Evolutionary conservation across 2,113 vertebrate genomes (phyloP).

Genomic region (Xerus inauris): DNA sequence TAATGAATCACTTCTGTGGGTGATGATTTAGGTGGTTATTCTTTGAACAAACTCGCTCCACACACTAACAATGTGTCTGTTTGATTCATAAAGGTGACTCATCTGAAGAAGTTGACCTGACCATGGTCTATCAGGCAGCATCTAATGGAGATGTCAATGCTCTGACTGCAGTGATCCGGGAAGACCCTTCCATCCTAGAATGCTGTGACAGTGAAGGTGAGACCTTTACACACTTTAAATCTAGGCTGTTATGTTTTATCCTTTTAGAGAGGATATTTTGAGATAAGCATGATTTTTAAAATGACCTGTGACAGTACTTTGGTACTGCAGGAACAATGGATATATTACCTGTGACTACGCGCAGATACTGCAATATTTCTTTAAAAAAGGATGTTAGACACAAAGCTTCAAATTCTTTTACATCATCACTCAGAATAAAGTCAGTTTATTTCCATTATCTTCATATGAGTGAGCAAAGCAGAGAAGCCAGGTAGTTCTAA

Average conservation of each 20-base stretch:
- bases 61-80: not conserved
- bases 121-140: constrained; percentile 92
- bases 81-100: constrained; percentile 86
- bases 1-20: constrained; percentile 56
- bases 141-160: constrained; percentile 92
- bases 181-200: constrained; percentile 94
- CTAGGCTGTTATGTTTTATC: not conserved
- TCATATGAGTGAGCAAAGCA: not conserved
- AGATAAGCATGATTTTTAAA: not conserved
- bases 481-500: not conserved
- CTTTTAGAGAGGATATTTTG: not conserved
- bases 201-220: constrained; percentile 93
- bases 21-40: not conserved
- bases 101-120: constrained; percentile 90
- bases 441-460: not conserved
- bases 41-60: not conserved
- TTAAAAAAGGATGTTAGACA: not conserved
- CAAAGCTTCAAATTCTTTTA: not conserved
- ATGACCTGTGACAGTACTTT: not conserved
- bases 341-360: not conserved
- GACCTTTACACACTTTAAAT: not conserved
- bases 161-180: constrained; percentile 91
- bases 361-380: not conserved
- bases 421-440: not conserved
- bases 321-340: not conserved